A percentile compares a stretch with the other conserved stretches of the same genome.
Evolutionary conservation across 2,113 vertebrate genomes (phyloP).

Genomic region (Columba janthina): DNA sequence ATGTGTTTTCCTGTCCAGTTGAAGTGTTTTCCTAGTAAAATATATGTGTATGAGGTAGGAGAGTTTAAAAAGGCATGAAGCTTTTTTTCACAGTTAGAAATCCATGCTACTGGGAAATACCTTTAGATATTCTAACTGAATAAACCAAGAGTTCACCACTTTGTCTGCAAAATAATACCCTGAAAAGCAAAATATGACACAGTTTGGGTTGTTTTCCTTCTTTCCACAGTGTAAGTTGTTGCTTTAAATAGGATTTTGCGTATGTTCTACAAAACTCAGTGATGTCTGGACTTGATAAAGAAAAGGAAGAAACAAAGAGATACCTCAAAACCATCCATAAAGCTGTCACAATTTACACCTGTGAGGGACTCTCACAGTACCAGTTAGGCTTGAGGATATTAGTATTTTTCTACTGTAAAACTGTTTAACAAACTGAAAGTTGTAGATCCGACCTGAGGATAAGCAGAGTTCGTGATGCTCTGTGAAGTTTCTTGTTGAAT

Average conservation of each 20-base stretch:
- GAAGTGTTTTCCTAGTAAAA: not conserved
- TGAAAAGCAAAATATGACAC: not conserved
- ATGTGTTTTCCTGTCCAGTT: not conserved
- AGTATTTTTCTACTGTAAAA: not conserved
- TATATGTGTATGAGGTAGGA: not conserved
- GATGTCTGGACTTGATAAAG: not conserved
- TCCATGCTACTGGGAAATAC: not conserved
- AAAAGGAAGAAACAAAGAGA: not conserved
- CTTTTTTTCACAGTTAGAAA: not conserved
- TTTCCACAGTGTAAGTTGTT: not conserved
- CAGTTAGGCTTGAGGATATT: not conserved
- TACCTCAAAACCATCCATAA: not conserved
- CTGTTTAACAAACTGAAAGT: not conserved
- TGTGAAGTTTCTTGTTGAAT: not conserved
- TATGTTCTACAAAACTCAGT: not conserved
- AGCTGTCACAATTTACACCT: not conserved
- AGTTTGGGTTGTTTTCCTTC: not conserved
- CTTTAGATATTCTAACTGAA: not conserved
- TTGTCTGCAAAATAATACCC: not conserved
- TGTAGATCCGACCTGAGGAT: not conserved
- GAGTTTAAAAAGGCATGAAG: not conserved
- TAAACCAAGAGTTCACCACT: not conserved
- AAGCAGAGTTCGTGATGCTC: not conserved
- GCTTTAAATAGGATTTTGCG: not conserved
- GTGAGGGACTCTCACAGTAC: not conserved